These are phyloP conservation scores for Acrossocheilus wenchowensis DNA, from an alignment of 2,797 vertebrate genomes.

Conservation along the genomic window DNA sequence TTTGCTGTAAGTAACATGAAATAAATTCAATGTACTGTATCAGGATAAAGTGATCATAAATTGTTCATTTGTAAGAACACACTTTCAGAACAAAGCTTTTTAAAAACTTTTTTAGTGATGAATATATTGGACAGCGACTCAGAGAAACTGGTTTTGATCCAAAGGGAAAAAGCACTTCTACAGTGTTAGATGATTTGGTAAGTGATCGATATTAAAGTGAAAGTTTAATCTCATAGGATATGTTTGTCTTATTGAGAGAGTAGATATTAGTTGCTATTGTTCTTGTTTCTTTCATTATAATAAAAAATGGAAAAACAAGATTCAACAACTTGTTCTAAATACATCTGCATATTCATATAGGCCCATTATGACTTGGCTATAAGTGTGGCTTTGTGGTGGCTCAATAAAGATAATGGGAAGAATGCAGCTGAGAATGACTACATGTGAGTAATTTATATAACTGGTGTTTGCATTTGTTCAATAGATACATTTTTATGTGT, in stretches of 20 bases:
- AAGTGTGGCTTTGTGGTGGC: conserved; percentile 81
- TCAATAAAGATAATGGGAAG: conserved; percentile 71
- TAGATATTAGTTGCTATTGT: neutral
- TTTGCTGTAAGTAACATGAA: conserved; percentile 73
- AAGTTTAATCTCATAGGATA: neutral
- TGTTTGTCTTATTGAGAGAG: neutral
- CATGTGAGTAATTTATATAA: conserved; percentile 68
- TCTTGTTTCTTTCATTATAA: neutral
- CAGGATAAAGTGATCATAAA: neutral
- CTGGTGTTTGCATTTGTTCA: neutral
- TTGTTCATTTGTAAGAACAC: neutral
- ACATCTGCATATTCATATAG: conserved; percentile 65
- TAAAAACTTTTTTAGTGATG: conserved; percentile 69
- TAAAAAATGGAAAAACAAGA: neutral
- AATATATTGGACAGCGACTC: conserved; percentile 86
- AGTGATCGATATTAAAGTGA: conserved; percentile 36
- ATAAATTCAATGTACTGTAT: neutral
- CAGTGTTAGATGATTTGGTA: conserved; percentile 87
- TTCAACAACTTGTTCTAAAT: neutral
- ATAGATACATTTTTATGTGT: neutral
- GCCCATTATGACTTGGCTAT: conserved; percentile 87
- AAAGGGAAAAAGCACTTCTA: conserved; percentile 78
- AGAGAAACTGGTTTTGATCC: conserved; percentile 87
- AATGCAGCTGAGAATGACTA: conserved; percentile 63
- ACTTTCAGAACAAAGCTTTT: neutral